These are phyloP conservation scores for Corythoichthys haematopterus DNA, from an alignment of 2,113 vertebrate genomes.

Conservation along the genomic window DNA sequence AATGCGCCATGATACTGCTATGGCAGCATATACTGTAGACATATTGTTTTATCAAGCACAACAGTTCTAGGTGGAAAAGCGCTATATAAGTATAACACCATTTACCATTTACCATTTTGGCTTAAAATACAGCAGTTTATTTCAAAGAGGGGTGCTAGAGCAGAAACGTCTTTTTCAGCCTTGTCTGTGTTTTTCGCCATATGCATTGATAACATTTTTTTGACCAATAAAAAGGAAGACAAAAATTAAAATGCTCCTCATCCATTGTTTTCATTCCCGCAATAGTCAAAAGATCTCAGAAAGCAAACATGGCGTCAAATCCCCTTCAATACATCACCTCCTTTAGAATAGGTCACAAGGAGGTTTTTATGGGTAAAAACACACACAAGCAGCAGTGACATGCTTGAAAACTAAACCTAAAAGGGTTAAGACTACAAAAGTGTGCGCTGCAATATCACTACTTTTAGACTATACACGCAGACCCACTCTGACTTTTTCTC, in stretches of 20 bases:
- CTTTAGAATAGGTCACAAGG: not conserved
- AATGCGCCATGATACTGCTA: no score
- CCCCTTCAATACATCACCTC: not conserved
- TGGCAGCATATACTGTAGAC: no score
- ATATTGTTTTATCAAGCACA: no score
- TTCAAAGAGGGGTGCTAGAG: no score
- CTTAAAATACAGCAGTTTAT: no score
- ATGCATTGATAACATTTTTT: not conserved
- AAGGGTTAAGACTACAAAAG: slow-evolving; percentile 8
- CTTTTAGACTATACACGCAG: not conserved
- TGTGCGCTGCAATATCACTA: not conserved
- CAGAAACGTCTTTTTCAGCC: no score
- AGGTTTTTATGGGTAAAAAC: not conserved
- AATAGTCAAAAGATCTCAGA: not conserved
- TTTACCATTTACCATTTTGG: no score
- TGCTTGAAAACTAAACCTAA: not conserved
- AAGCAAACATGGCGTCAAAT: not conserved
- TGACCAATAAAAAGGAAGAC: not conserved
- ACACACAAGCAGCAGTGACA: not conserved
- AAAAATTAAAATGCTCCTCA: not conserved
- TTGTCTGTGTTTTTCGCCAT: no score
- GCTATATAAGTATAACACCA: no score
- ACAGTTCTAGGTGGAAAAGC: no score
- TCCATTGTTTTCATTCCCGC: not conserved
- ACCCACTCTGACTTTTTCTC: slow-evolving; percentile 4